Percentiles rank a stretch among this genome's conserved stretches.
Evolutionary conservation across 2,113 vertebrate genomes (phyloP).

Genomic region (Polyodon spathula): DNA sequence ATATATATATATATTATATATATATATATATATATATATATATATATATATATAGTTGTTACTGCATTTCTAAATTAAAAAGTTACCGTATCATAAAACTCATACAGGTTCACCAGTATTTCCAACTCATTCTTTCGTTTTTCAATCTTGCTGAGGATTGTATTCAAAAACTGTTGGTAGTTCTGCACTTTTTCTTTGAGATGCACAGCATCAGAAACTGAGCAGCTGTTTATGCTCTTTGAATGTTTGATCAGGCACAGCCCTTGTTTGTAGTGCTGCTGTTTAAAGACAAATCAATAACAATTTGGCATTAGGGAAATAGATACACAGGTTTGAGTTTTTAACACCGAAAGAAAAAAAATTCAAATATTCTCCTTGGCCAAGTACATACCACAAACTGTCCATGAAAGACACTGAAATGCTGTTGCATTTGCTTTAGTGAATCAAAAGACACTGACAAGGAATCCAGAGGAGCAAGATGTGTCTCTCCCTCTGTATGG

Average conservation of each 20-base stretch:
- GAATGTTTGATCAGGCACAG: constrained; percentile 44
- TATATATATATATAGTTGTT: no score
- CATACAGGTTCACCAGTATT: constrained; percentile 49
- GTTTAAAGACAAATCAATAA: constrained; percentile 14
- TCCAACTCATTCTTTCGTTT: constrained; percentile 46
- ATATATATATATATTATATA: no score
- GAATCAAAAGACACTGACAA: constrained; percentile 38
- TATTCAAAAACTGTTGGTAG: constrained; percentile 47
- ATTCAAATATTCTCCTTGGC: background rate
- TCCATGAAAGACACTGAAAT: constrained; percentile 43
- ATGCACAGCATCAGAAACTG: constrained; percentile 14
- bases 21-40: no score
- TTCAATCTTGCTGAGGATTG: constrained; percentile 41
- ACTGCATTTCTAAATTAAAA: background rate
- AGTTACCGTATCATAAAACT: constrained; percentile 61
- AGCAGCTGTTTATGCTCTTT: constrained; percentile 33
- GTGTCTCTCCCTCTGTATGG: constrained; percentile 48
- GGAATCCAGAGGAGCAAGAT: constrained; percentile 44
- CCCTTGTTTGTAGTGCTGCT: constrained; percentile 55
- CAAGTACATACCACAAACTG: constrained; percentile 43
- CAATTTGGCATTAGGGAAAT: no score
- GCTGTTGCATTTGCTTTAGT: constrained; percentile 41
- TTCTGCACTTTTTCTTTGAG: constrained; percentile 21
- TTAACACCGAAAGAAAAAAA: no score
- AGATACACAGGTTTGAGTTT: no score